Evolutionary conservation across 2,113 vertebrate genomes (phyloP), one percentile per base, ranked within the genome.

Genomic region (Labrus mixtus): DNA sequence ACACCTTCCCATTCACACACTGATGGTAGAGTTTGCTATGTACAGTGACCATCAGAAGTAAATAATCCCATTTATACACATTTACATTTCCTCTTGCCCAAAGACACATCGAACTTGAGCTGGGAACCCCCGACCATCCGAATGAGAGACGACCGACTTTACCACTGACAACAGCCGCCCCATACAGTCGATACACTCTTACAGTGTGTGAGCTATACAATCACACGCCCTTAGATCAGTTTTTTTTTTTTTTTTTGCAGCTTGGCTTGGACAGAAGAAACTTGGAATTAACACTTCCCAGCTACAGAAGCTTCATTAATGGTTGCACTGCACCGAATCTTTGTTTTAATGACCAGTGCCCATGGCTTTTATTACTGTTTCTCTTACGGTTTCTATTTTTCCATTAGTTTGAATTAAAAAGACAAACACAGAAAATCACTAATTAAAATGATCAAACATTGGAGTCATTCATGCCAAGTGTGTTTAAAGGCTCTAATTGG

Each of bases 401-500:
- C 72, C 73, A 67, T 36, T 59, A 84, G 64, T 69, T 82, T 61
- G 85, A 83, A 76, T 87, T 88, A 85, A 88, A 76, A 45, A 80
- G 86, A 74, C 78, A 89, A 89, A 65, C 50, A 29, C 3, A 33
- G 6, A 23, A 29, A 45, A 51, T 68, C 43, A 25, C 62, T 61
- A 81, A 55, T 74, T 20, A 62, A 61, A 79, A 7, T 10, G 37
- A 50, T 79, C 74, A 62, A 50, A 81, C 81, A 74, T 69, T 82
- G 63, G 60, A 72, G 36, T 22, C 15, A 29, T 81, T 79, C 68
- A 69, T 50, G 65, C 82, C 68, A 84, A 87, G 45, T 62, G 61
- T 79, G 72, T 80, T 73, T 73, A 86, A 83, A 72, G 29, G 22
- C 23, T 87, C 16, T 76, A 83, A 83, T 92, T 90, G 84, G 22